A percentile compares a stretch with the other conserved stretches of the same genome.
These are phyloP conservation scores for Oreochromis mossambicus DNA, from an alignment of 2,797 vertebrate genomes.

Conservation along the genomic window DNA sequence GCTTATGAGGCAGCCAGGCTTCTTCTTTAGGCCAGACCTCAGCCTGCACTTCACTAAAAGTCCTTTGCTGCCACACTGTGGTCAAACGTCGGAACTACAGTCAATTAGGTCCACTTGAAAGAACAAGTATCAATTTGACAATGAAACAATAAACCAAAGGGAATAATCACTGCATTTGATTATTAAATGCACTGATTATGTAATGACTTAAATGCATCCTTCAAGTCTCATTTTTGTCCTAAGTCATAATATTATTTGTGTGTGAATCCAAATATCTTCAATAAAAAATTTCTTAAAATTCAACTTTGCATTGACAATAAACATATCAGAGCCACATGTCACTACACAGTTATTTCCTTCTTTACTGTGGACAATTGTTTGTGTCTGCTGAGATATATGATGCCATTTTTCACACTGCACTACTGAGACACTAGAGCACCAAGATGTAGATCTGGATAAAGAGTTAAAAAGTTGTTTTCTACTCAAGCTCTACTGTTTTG, in stretches of 20 bases:
- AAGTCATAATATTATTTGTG: neutral
- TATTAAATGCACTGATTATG: neutral
- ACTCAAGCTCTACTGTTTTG: neutral
- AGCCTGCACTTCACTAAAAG: neutral
- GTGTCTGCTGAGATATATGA: neutral
- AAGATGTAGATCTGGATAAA: neutral
- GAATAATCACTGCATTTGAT: neutral
- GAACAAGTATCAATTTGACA: neutral
- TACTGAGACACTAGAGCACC: neutral
- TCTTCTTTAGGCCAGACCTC: constrained; percentile 17
- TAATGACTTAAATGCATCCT: fast-evolving
- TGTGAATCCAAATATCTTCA: neutral
- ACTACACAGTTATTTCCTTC: neutral
- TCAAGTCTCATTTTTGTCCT: neutral
- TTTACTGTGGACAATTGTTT: neutral
- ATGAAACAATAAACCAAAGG: neutral
- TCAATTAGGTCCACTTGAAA: neutral
- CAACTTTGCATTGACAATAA: neutral
- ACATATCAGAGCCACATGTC: fast-evolving
- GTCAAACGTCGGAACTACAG: constrained; percentile 4
- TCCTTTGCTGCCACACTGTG: constrained; percentile 58
- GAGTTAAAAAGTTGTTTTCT: fast-evolving
- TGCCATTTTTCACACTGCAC: neutral
- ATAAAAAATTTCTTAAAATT: neutral
- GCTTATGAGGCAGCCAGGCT: neutral